Base-by-base conservation (phyloP, 2,888 invertebrate genomes). In the Eupithecia subumbrata region DNA sequence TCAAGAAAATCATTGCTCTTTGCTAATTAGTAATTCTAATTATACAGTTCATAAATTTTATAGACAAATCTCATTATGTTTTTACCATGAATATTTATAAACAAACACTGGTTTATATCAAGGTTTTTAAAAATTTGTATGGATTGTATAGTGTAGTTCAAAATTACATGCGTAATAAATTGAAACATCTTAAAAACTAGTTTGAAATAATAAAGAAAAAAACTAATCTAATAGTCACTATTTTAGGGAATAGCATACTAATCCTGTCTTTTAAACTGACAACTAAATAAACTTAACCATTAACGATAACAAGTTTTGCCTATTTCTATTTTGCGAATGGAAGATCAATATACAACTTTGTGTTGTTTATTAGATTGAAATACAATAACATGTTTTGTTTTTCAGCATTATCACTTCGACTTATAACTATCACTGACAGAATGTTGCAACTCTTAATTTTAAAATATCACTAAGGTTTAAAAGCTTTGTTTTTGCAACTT, bases 381-480 rank as follows among this genome's bases (percentile, higher is more conserved):
- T 52, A 71, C 73, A 69, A 71, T 72, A 73, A 73, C 73, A 74
- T 71, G 68, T 70, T 77, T 69, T 72, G 52, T 75, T 77, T 73
- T 75, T 56, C 68, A 14, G 43, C 25, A 52, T 75, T 75, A 77
- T 75, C 77, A 73, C 75, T 74, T 74, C 40, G 63, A 74, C 68
- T 73, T 77, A 72, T 66, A 66, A 74, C 67, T 76, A 72, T 77
- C 76, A 73, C 74, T 77, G 73, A 74, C 67, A 72, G 73, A 74
- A 74, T 76, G 56, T 37, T 71, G 72, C 4, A 60, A 72, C 73
- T 71, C 73, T 45, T 79, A 76, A 71, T 77, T 76, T 79, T 70
- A 76, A 76, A 80, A 82, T 82, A 82, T 82, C 82, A 82, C 82
- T 74, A 79, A 80, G 78, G 77, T 81, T 79, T 72, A 72, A 75